Base-by-base conservation (phyloP, 2,888 invertebrate species). In the Limulus polyphemus region DNA sequence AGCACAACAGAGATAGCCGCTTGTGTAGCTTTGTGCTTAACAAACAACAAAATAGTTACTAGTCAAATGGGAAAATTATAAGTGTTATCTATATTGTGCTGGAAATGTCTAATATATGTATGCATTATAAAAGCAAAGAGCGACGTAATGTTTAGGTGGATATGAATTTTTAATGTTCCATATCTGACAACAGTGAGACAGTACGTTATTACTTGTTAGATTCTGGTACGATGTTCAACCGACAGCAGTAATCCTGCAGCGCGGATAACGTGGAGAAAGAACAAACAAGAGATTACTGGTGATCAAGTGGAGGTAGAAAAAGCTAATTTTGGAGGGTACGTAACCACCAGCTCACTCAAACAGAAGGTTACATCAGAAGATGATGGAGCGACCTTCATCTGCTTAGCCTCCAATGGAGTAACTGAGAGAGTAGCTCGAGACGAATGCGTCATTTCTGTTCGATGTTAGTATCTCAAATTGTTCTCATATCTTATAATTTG, bases 191-290 rank as follows among this genome's bases (percentile, higher is more conserved):
- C 16, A 2, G 9, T 17, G 14, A 46, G 17, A 55, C n/a, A 11
- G 11, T 56, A 46, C 47, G 1, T 56, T 14, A 14, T 11, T 56
- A n/a, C 14, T 13, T 10, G 11, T 11, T 32, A 65, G 63, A 63
- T 69, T 12, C 61, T 62, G 1, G 32, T 69, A 48, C 59, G 60
- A 0, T 95, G 95, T 72, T 90, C 90, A 73, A 89, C 92, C 0
- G 88, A 88, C 56, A 89, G 90, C 62, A 92, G 92, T 74, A 93
- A 94, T 77, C 95, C 95, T 0, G 86, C 90, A 2, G 90, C 94
- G 0, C 81, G 81, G 66, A 79, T 87, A 68, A 85, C 88, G 0
- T 95, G 94, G 94, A 91, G 90, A 87, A 82, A 87, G 59, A 87
- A 90, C 72, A 91, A 91, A 0, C 87, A 88, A 64, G 84, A 87